phyloP scores from a whole-genome alignment of 2,888 invertebrate genomes.

The Rhopalosiphum nymphaeae region DNA sequence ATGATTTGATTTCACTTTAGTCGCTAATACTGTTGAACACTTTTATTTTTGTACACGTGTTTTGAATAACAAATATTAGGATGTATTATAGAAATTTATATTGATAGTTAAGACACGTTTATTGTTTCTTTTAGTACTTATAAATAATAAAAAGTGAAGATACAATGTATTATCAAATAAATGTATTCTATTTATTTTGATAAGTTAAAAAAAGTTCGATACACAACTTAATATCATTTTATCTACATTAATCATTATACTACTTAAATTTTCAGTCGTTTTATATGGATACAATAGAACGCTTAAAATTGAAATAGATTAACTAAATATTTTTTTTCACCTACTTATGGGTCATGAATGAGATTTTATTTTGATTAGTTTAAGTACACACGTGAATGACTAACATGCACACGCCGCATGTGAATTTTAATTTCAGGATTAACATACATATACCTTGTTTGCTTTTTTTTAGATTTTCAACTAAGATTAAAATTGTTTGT shows the following conservation, averaged over 20 bases:
- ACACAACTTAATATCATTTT: not conserved
- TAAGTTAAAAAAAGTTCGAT: not conserved
- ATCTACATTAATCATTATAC: not conserved
- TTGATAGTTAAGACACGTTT: not conserved
- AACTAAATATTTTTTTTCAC: not conserved
- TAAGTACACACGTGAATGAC: not conserved
- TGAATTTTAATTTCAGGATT: not conserved
- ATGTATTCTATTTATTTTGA: not conserved
- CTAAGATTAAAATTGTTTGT: not conserved
- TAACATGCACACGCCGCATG: not conserved
- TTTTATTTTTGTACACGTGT: conserved; percentile 23
- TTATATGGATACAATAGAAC: not conserved
- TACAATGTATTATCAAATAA: not conserved
- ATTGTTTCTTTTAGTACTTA: not conserved
- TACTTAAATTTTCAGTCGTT: not conserved
- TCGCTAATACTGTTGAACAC: not conserved
- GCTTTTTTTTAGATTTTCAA: conserved; percentile 22
- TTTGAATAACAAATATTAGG: not conserved
- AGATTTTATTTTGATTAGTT: conserved; percentile 34
- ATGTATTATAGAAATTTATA: not conserved
- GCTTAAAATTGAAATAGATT: not conserved
- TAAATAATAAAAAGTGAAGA: not conserved
- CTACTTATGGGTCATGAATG: not conserved
- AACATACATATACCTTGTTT: not conserved
- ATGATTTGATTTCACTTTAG: not conserved